Percentiles rank a stretch among this genome's conserved stretches.
Evolutionary conservation across 2,797 vertebrate genomes (phyloP).

Genomic region (Pelobates cultripes): DNA sequence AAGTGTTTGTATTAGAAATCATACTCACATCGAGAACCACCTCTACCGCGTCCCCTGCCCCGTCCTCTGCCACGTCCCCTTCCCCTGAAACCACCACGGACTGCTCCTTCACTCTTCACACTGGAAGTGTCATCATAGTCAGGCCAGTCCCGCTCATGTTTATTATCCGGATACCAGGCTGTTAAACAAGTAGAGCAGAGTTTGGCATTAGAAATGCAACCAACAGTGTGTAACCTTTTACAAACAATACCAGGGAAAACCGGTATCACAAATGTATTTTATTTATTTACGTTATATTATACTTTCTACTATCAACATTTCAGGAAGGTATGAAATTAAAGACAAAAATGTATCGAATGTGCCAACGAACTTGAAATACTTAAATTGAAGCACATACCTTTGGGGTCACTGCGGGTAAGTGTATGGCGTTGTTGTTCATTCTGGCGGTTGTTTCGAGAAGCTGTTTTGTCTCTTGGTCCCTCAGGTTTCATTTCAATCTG

Average conservation of each 20-base stretch:
- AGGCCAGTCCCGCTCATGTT: constrained; percentile 89
- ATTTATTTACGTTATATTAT: too few relatives aligned
- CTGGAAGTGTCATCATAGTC: constrained; percentile 96
- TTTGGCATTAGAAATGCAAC: too few relatives aligned
- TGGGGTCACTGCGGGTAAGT: constrained; percentile 86
- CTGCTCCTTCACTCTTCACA: constrained; percentile 94
- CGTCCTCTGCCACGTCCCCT: constrained; percentile 88
- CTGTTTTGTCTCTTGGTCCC: constrained; percentile 89
- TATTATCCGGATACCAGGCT: constrained; percentile 93
- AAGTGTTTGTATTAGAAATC: background rate
- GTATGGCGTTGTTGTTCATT: constrained; percentile 86
- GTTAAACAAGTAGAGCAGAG: constrained; percentile 12
- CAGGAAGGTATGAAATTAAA: too few relatives aligned
- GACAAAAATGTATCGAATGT: too few relatives aligned
- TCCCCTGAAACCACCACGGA: constrained; percentile 90
- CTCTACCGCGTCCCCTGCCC: constrained; percentile 89
- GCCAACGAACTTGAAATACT: too few relatives aligned
- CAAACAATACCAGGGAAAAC: too few relatives aligned
- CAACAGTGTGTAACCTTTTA: too few relatives aligned
- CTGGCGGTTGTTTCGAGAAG: constrained; percentile 90
- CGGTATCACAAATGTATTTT: too few relatives aligned
- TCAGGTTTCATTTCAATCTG: constrained; percentile 98
- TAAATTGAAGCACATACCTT: constrained; percentile 73
- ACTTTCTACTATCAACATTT: too few relatives aligned
- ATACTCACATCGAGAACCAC: constrained; percentile 73